Percentiles rank a stretch among this genome's conserved stretches.
Conservation (phyloP, 2,888 invertebrate species). For the Pycnomerus fuliginosus region DNA sequence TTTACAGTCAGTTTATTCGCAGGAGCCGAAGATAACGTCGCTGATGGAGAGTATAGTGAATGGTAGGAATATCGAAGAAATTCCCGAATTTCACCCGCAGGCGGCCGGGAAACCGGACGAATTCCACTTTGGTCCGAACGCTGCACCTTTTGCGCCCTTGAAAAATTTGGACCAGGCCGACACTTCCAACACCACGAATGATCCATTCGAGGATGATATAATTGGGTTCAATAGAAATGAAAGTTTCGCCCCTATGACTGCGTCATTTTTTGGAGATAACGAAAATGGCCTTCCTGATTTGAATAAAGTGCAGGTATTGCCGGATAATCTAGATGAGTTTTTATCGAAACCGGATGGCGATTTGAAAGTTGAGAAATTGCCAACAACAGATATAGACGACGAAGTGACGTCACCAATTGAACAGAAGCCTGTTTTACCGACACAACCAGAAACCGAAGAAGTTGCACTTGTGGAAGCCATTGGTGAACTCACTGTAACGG, state of each 20-base stretch:
- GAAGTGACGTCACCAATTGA: slow-evolving; percentile 9
- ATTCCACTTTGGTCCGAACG: slow-evolving; percentile 65
- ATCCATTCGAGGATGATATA: too few relatives aligned
- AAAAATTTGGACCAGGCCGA: slow-evolving; percentile 54
- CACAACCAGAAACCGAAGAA: slow-evolving; percentile 7
- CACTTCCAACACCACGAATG: too few relatives aligned
- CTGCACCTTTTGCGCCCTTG: slow-evolving; percentile 52
- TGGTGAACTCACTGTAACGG: slow-evolving; percentile 12
- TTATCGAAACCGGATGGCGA: slow-evolving; percentile 31
- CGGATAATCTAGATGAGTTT: slow-evolving; percentile 55
- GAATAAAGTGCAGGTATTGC: slow-evolving; percentile 60
- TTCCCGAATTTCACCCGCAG: slow-evolving; percentile 46
- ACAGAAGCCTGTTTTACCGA: slow-evolving; percentile 3
- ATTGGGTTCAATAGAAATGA: too few relatives aligned
- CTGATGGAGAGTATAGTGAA: slow-evolving; percentile 51
- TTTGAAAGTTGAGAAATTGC: too few relatives aligned
- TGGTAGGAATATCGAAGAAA: slow-evolving; percentile 52
- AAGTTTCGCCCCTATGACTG: slow-evolving; percentile 66
- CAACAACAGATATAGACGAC: slow-evolving; percentile 22
- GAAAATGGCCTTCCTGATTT: slow-evolving; percentile 59
- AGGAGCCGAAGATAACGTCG: too few relatives aligned
- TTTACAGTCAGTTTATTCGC: too few relatives aligned
- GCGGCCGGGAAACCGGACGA: slow-evolving; percentile 48
- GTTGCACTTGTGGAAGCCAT: too few relatives aligned
- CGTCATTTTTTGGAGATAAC: slow-evolving; percentile 65